These are phyloP conservation scores for Drosophila auraria DNA, from an alignment of 1,140 invertebrate species.

Conservation along the genomic window DNA sequence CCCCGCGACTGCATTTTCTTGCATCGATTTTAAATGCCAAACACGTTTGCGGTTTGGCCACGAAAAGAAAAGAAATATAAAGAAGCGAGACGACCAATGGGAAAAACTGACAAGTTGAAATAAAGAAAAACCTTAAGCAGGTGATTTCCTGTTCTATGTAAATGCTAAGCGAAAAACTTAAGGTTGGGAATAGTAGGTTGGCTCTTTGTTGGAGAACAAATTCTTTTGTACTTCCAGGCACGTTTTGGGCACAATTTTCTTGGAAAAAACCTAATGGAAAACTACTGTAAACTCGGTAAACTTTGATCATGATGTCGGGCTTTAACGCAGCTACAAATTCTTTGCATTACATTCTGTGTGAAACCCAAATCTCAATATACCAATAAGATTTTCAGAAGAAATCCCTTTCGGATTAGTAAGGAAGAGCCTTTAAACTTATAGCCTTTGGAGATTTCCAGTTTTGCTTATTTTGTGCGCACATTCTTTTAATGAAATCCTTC, in stretches of 20 bases:
- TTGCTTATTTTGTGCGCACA: conserved; percentile 10
- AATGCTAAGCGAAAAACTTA: conserved; percentile 32
- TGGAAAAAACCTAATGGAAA: conserved; percentile 25
- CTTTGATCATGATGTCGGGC: not conserved
- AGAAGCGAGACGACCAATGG: conserved; percentile 15
- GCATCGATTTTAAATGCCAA: conserved; percentile 58
- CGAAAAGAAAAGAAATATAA: conserved; percentile 9
- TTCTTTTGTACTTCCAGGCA: conserved; percentile 21
- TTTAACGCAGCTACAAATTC: not conserved
- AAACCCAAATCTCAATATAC: not conserved
- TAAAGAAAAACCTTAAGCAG: conserved; percentile 46
- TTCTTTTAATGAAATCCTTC: conserved; percentile 24
- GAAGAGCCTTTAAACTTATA: not conserved
- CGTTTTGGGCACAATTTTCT: conserved; percentile 20
- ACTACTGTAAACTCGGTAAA: conserved; percentile 6
- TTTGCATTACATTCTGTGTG: not conserved
- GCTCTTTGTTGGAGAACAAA: conserved; percentile 6
- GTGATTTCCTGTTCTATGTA: conserved; percentile 50
- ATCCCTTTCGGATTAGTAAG: not conserved
- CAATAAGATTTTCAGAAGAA: not conserved
- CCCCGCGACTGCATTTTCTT: conserved; percentile 28
- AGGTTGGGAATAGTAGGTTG: conserved; percentile 1
- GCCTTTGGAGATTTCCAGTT: conserved; percentile 1
- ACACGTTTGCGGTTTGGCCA: conserved; percentile 55
- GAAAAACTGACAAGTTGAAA: conserved; percentile 48